phyloP scores from a whole-genome alignment of 2,888 invertebrate genomes.

The Adelognathus sp. region DNA sequence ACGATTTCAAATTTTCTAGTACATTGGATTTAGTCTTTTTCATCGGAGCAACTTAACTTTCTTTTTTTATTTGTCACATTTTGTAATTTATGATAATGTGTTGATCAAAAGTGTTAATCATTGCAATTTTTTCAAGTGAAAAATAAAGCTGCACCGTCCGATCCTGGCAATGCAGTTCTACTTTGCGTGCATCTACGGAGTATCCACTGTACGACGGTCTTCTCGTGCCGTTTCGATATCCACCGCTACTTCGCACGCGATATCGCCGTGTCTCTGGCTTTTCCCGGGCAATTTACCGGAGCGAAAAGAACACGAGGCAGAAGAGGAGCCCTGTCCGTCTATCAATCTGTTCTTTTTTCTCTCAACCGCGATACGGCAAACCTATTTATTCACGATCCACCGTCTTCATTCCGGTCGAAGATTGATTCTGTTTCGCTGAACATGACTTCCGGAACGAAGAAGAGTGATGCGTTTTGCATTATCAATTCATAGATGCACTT shows the following conservation, averaged over 20 bases:
- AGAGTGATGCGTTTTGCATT: neutral
- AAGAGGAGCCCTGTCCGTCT: neutral
- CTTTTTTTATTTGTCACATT: no score
- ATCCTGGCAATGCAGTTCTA: no score
- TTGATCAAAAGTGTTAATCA: no score
- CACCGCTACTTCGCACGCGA: constrained; percentile 9
- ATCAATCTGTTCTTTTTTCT: neutral
- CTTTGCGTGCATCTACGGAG: no score
- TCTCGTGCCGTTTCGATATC: constrained; percentile 5
- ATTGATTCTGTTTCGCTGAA: neutral
- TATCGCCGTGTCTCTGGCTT: neutral
- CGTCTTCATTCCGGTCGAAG: neutral
- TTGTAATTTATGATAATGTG: no score
- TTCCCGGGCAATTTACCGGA: neutral
- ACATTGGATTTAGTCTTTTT: no score
- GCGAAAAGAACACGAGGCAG: neutral
- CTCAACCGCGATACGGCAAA: neutral
- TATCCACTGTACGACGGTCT: neutral
- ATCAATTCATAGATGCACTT: no score
- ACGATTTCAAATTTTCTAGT: no score
- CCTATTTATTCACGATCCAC: neutral
- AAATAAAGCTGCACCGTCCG: no score
- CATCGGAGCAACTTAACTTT: no score
- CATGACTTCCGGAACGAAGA: neutral
- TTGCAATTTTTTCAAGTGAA: no score